Conservation (phyloP, 2,797 vertebrate genomes). For the Percopsis omiscomaycus region DNA sequence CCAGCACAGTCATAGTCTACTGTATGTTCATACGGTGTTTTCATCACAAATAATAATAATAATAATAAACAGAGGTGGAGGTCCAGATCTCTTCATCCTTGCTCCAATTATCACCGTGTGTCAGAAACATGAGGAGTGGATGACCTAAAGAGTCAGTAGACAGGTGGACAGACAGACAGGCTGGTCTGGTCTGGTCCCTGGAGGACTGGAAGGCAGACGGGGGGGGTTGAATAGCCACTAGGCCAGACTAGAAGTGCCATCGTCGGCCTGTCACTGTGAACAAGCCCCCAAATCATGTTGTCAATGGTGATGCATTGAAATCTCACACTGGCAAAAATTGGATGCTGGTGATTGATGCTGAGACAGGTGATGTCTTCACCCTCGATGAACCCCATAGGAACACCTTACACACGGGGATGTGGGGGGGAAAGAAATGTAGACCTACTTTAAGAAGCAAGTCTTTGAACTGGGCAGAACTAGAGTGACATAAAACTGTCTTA, state of each 20-base stretch:
- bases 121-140: conserved; percentile 37
- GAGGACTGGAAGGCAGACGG: conserved; percentile 46
- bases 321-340: conserved; percentile 69
- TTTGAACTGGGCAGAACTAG: conserved; percentile 21
- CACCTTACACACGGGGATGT: conserved; percentile 22
- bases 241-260: conserved; percentile 57
- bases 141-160: conserved; percentile 49
- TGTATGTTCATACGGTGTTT: too few relatives aligned
- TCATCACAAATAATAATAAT: too few relatives aligned
- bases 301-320: conserved; percentile 77
- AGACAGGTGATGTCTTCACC: conserved; percentile 50
- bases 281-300: conserved; percentile 72
- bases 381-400: conserved; percentile 39
- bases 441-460: conserved; percentile 42
- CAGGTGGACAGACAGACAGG: conserved; percentile 48
- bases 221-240: conserved; percentile 40
- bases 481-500: conserved; percentile 25
- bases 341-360: conserved; percentile 73
- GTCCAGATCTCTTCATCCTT: conserved; percentile 15
- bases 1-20: too few relatives aligned
- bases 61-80: background rate
- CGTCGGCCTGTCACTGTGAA: conserved; percentile 57
- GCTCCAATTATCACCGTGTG: conserved; percentile 30
- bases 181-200: conserved; percentile 44
- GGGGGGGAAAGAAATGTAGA: conserved; percentile 40